A percentile compares a stretch with the other conserved stretches of the same genome.
phyloP scores from a whole-genome alignment of 2,797 vertebrate species.

The Enteromius radiatus region DNA sequence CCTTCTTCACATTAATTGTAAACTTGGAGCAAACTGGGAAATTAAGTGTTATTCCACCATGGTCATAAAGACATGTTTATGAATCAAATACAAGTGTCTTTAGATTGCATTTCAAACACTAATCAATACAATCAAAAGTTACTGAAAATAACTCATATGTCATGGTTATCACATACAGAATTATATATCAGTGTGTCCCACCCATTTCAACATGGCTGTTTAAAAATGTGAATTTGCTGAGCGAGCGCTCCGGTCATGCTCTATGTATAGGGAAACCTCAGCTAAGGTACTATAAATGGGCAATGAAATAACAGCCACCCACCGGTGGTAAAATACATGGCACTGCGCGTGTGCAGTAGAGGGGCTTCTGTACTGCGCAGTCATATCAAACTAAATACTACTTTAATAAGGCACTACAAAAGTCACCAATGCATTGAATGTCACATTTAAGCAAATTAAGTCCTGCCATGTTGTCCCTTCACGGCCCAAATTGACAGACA shows the following conservation, averaged over 20 bases:
- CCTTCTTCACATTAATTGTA: background rate
- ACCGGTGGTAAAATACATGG: slow-evolving; percentile 6
- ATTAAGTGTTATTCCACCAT: background rate
- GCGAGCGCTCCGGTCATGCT: slow-evolving; percentile 70
- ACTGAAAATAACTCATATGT: background rate
- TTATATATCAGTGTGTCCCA: background rate
- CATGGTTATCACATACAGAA: background rate
- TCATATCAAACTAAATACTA: background rate
- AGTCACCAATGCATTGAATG: background rate
- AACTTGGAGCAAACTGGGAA: background rate
- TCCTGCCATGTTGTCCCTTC: background rate
- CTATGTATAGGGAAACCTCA: slow-evolving; percentile 71
- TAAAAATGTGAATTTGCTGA: slow-evolving; percentile 75
- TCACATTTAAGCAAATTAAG: background rate
- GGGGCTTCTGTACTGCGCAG: too few relatives aligned
- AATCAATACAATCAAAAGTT: background rate
- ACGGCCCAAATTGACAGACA: slow-evolving; percentile 8
- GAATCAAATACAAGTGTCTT: background rate
- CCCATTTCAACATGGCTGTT: slow-evolving; percentile 54
- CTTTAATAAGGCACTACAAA: background rate
- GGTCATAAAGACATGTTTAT: background rate
- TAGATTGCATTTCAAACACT: background rate
- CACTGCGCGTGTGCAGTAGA: background rate
- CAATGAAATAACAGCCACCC: slow-evolving; percentile 56
- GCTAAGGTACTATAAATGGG: slow-evolving; percentile 78